phyloP scores from a whole-genome alignment of 2,888 invertebrate species.

The Geotrupes spiniger region DNA sequence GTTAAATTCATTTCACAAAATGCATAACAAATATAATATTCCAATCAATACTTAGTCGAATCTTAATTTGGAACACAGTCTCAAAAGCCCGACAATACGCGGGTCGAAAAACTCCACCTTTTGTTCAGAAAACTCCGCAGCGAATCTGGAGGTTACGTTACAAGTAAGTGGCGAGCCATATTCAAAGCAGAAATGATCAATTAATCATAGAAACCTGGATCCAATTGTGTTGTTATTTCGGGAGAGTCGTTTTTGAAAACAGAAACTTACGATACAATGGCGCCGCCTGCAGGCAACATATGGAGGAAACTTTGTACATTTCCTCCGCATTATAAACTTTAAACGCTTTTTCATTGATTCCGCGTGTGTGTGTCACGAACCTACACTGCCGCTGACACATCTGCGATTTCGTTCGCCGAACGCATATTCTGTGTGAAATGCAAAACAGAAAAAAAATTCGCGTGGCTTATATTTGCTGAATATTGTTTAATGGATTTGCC shows the following conservation, averaged over 20 bases:
- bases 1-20: too few species aligned
- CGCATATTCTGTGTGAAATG: slow-evolving; percentile 1
- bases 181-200: slow-evolving; percentile 20
- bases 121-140: not conserved
- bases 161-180: slow-evolving; percentile 4
- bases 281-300: slow-evolving; percentile 31
- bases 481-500: too few species aligned
- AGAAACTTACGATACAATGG: slow-evolving; percentile 18
- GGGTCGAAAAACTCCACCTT: too few species aligned
- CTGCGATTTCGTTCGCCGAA: slow-evolving; percentile 1
- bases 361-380: slow-evolving; percentile 29
- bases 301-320: slow-evolving; percentile 31
- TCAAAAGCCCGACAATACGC: too few species aligned
- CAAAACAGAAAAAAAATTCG: not conserved
- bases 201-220: slow-evolving; percentile 14
- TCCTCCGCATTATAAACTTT: slow-evolving; percentile 35
- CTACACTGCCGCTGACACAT: slow-evolving; percentile 31
- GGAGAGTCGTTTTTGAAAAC: slow-evolving; percentile 12
- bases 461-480: too few species aligned
- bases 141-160: not conserved
- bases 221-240: slow-evolving; percentile 8
- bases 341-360: slow-evolving; percentile 35
- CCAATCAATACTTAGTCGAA: too few species aligned
- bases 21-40: too few species aligned
- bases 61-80: too few species aligned